These are phyloP conservation scores for Crioceris asparagi DNA, from an alignment of 2,888 invertebrate species.

Conservation along the genomic window DNA sequence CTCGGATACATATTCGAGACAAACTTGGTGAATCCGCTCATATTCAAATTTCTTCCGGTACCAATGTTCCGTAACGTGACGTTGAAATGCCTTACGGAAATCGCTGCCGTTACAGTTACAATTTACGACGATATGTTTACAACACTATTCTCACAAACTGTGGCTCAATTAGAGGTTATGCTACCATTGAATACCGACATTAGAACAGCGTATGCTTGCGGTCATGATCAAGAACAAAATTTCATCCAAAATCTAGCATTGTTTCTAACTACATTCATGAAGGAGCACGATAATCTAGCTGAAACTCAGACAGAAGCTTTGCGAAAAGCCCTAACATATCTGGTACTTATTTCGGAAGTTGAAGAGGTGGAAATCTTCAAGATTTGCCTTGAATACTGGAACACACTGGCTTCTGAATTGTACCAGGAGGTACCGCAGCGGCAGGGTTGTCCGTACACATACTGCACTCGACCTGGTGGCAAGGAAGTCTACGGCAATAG, in stretches of 20 bases:
- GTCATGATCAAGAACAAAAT: constrained; percentile 94
- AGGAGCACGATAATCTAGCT: constrained; percentile 83
- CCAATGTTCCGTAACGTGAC: constrained; percentile 85
- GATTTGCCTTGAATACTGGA: constrained; percentile 99
- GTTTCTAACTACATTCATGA: constrained; percentile 92
- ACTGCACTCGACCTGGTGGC: constrained; percentile 17
- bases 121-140: constrained; percentile 92
- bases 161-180: constrained; percentile 87
- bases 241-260: constrained; percentile 97
- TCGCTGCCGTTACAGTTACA: constrained; percentile 81
- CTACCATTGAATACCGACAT: constrained; percentile 86
- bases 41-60: constrained; percentile 94
- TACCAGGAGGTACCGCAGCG: constrained; percentile 49
- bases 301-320: constrained; percentile 68
- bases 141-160: constrained; percentile 80
- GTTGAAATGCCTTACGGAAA: constrained; percentile 95
- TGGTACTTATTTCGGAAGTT: constrained; percentile 90
- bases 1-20: constrained; percentile 99
- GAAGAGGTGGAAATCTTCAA: constrained; percentile 99
- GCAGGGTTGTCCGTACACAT: constrained; percentile 29
- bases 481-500: constrained; percentile 9
- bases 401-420: constrained; percentile 80
- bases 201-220: constrained; percentile 84
- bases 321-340: constrained; percentile 74
- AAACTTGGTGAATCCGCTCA: constrained; percentile 85